Conservation (phyloP, 2,888 invertebrate species). For the Dryocosmus kuriphilus region DNA sequence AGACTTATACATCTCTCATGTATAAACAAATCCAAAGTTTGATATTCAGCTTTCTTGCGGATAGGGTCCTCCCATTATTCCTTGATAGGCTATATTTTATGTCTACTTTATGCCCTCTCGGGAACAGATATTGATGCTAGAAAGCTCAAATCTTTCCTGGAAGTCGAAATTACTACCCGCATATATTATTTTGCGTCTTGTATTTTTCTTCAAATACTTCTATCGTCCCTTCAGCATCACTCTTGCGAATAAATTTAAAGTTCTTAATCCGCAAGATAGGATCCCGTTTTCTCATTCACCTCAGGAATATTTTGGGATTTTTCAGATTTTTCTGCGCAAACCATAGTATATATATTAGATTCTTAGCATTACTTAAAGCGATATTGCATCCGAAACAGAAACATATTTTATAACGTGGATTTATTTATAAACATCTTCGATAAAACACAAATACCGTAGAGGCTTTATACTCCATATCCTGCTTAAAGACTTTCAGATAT, state of each 20-base stretch:
- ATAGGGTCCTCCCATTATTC: constrained; percentile 14
- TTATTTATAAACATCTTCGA: too few relatives aligned
- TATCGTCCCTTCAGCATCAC: constrained; percentile 32
- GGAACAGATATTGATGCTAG: constrained; percentile 24
- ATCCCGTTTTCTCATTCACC: constrained; percentile 2
- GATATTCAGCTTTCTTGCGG: background rate
- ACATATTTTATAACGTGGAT: too few relatives aligned
- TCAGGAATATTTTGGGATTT: background rate
- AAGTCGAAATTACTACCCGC: background rate
- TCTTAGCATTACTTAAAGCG: background rate
- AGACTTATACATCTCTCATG: background rate
- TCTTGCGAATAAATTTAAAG: constrained; percentile 31
- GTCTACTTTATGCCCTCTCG: constrained; percentile 17
- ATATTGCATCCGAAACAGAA: too few relatives aligned
- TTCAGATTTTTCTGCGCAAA: background rate
- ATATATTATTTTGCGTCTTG: constrained; percentile 16
- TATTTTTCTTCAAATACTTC: constrained; percentile 20
- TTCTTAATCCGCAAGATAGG: constrained; percentile 22
- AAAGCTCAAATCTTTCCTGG: background rate
- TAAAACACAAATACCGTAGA: too few relatives aligned
- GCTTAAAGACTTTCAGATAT: too few relatives aligned
- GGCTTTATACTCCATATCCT: too few relatives aligned
- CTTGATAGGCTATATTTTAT: constrained; percentile 2
- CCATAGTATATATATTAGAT: background rate
- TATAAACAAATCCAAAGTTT: constrained; percentile 21